Base-by-base conservation (phyloP, 2,113 vertebrate genomes). In the Nesospiza acunhae region DNA sequence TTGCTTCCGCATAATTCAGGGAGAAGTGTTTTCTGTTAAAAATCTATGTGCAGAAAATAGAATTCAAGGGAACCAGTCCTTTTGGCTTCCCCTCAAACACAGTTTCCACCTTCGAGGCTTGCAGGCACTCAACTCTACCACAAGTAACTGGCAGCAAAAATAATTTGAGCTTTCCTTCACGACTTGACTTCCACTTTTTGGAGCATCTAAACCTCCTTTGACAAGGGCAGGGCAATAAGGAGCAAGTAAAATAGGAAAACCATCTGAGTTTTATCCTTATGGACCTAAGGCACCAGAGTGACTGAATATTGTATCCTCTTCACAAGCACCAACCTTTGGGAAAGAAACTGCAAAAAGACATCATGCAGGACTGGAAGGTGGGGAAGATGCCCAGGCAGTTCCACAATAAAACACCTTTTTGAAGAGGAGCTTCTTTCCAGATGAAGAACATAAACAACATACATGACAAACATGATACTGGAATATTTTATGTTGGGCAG, bases 391-490 rank as follows among this genome's bases (percentile, higher is more conserved):
- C 66, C 9, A 60, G 30, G 21, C 24, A 52, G 15, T 16, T 73
- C 17, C 16, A 42, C n/a, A 52, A 35, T 10, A 83, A 83, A 60
- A 60, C 0, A 1, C 0, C 3, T 4, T 78, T 37, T 42, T 52
- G 8, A 81, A 46, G 60, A 70, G 39, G 15, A 66, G 7, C 10
- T 77, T 55, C 18, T 15, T 89, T 80, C 44, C 28, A 81, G 17
- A 6, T 49, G 31, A 70, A 89, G 19, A 0, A 0, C 0, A 2
- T 22, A 9, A 30, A 70, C 23, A 77, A 17, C 18, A 55, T 2
- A 22, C 4, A 31, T 26, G 9, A 63, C 7, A 76, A 69, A 66
- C 3, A 75, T 7, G 12, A 55, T 21, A 53, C 2, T 5, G 2
- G 6, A 77, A 42, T 63, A 28, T 64, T 84, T 26, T 18, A 56